Evolutionary conservation across 2,113 vertebrate genomes (phyloP).

Genomic region (Pionites leucogaster): DNA sequence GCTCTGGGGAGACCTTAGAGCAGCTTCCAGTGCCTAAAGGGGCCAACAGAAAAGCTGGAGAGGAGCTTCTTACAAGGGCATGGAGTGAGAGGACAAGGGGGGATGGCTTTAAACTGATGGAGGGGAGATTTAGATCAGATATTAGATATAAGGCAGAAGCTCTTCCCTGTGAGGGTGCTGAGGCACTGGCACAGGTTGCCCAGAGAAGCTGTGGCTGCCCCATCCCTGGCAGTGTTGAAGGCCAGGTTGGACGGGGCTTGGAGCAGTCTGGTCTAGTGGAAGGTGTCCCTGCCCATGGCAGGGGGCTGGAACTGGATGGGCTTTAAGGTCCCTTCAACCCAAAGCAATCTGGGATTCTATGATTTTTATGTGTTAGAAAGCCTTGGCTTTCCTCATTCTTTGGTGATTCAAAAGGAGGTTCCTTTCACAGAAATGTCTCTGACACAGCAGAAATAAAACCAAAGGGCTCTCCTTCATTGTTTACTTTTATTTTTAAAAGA

Average conservation of each 20-base stretch:
- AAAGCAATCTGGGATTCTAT: not conserved
- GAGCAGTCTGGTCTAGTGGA: accelerated
- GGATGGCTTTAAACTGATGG: not conserved
- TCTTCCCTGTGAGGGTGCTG: not conserved
- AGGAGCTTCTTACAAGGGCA: not conserved
- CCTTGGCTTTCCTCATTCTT: not conserved
- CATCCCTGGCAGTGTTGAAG: no score
- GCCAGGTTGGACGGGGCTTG: not conserved
- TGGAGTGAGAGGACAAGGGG: not conserved
- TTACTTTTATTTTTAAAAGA: constrained; percentile 51
- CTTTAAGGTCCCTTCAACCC: not conserved
- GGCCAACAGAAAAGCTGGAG: not conserved
- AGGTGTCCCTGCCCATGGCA: not conserved
- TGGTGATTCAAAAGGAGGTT: not conserved
- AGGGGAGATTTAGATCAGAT: not conserved
- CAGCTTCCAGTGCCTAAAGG: not conserved
- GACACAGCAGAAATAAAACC: not conserved
- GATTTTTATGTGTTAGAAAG: not conserved
- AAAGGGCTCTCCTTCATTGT: constrained; percentile 13
- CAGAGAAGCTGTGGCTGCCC: no score
- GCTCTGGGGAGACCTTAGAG: not conserved
- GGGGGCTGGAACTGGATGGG: accelerated
- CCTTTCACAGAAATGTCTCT: not conserved
- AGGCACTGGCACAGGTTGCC: no score
- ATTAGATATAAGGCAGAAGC: not conserved